phyloP scores from a whole-genome alignment of 2,113 vertebrate species.

The Pteronura brasiliensis region DNA sequence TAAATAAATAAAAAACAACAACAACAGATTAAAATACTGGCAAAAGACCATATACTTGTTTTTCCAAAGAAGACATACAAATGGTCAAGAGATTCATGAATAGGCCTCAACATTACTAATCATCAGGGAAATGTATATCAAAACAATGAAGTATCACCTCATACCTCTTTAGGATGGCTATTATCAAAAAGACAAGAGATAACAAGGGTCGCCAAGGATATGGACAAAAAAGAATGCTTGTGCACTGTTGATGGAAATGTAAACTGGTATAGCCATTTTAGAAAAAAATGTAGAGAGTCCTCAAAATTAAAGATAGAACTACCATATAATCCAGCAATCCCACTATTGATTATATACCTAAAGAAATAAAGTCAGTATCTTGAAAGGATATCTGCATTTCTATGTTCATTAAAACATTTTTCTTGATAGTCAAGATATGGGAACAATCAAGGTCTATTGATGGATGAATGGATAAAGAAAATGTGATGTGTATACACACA shows the following conservation, averaged over 20 bases:
- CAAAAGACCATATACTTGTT: neutral
- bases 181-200: neutral
- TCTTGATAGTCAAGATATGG: neutral
- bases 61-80: neutral
- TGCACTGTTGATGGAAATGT: neutral
- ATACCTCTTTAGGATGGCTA: neutral
- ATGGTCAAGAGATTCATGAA: neutral
- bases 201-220: neutral
- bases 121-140: neutral
- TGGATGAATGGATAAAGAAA: neutral
- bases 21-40: neutral
- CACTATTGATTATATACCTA: neutral
- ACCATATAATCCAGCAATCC: neutral
- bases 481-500: neutral
- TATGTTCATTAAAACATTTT: neutral
- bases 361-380: neutral
- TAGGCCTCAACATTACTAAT: neutral
- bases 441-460: neutral
- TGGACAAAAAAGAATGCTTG: neutral
- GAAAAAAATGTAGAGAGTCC: neutral
- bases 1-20: neutral
- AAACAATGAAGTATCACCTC: neutral
- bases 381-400: neutral
- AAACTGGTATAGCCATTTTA: neutral
- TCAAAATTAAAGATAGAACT: neutral